A percentile compares a stretch with the other conserved stretches of the same genome.
Conservation (phyloP, 2,797 vertebrate species). For the Notolepis coatsorum region DNA sequence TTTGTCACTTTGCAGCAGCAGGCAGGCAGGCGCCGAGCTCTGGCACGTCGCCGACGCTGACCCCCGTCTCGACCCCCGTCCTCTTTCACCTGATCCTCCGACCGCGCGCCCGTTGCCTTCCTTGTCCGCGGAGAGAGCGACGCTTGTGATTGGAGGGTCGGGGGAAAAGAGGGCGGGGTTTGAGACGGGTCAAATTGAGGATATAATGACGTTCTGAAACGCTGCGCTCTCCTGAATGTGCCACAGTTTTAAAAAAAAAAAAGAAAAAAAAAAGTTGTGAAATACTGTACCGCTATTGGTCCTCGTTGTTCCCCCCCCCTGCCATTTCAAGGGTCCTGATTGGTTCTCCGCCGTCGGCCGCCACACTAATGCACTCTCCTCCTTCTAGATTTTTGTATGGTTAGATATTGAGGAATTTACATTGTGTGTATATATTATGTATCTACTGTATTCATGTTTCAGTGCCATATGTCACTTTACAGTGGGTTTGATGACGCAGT, state of each 20-base stretch:
- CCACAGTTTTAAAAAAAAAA: conserved; percentile 25
- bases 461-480: conserved; percentile 66
- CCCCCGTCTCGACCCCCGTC: too few relatives aligned
- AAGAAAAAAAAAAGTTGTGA: conserved; percentile 15
- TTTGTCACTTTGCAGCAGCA: conserved; percentile 7
- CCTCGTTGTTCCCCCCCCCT: neutral
- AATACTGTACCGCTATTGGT: neutral
- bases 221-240: conserved; percentile 9
- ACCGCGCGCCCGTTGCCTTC: too few relatives aligned
- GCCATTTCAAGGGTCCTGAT: conserved; percentile 6
- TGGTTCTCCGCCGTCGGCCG: conserved; percentile 8
- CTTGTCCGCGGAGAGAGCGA: too few relatives aligned
- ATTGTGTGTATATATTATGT: conserved; percentile 57
- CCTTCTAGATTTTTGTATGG: conserved; percentile 12
- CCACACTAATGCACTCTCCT: conserved; percentile 22
- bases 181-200: too few relatives aligned
- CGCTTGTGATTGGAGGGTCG: too few relatives aligned
- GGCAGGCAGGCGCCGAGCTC: neutral
- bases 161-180: too few relatives aligned
- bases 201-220: conserved; percentile 16
- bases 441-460: conserved; percentile 57
- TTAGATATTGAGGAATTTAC: neutral
- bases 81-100: too few relatives aligned
- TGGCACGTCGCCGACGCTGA: neutral
- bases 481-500: conserved; percentile 36